phyloP scores from a whole-genome alignment of 2,113 vertebrate species.

The Triplophysa rosa region DNA sequence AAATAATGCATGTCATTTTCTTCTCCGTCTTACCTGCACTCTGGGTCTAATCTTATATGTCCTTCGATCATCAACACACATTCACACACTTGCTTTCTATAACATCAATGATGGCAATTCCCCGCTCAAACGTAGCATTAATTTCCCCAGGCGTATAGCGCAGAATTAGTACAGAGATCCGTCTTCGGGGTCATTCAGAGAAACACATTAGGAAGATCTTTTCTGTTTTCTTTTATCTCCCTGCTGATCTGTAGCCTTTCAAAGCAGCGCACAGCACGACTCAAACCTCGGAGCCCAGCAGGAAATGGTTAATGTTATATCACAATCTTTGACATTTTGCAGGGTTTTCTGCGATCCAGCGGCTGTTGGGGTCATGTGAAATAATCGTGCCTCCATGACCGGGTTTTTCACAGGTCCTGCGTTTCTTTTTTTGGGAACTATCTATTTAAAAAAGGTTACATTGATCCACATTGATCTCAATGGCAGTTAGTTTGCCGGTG shows the following conservation, averaged over 20 bases:
- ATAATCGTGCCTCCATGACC: background rate
- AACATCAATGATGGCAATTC: slow-evolving; percentile 21
- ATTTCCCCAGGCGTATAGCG: slow-evolving; percentile 45
- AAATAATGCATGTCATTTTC: background rate
- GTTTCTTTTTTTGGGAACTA: no score
- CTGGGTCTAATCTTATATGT: background rate
- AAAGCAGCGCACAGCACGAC: background rate
- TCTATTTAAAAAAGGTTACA: no score
- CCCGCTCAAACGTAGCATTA: slow-evolving; percentile 20
- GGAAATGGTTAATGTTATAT: slow-evolving; percentile 31
- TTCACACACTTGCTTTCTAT: background rate
- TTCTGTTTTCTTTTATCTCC: slow-evolving; percentile 33
- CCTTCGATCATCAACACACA: slow-evolving; percentile 8
- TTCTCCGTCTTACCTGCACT: background rate
- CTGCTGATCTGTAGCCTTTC: slow-evolving; percentile 16
- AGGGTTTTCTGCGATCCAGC: slow-evolving; percentile 9
- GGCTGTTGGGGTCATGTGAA: background rate
- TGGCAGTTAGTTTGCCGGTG: no score
- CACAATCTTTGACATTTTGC: slow-evolving; percentile 39
- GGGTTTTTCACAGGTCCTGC: background rate
- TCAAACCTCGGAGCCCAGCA: background rate
- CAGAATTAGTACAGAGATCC: slow-evolving; percentile 42
- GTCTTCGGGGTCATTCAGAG: slow-evolving; percentile 29
- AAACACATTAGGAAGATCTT: slow-evolving; percentile 35
- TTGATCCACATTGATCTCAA: no score